Evolutionary conservation across 1,140 invertebrate species (phyloP), one percentile per base, ranked within the genome.

Genomic region (Tribolium madens): DNA sequence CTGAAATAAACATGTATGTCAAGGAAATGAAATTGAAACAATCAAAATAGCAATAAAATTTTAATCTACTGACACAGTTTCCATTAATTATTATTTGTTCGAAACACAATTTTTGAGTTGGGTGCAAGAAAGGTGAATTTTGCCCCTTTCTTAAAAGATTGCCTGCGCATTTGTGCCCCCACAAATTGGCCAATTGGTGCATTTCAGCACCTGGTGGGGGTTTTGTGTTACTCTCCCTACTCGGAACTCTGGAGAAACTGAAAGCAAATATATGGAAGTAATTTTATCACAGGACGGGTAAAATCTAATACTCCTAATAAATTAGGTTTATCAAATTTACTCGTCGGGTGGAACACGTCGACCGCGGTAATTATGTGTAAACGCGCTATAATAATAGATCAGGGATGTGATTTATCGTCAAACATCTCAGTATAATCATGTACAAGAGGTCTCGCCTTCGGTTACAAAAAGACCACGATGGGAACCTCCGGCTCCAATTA

Each of bases 381-480:
- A 79, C 70, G 68, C 73, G 76, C 77, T 79, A 76, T 79, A 79
- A 79, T 79, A 79, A 77, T 64, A 77, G 18, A 73, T 68, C 71
- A 31, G 71, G 6, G 21, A 68, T 77, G 57, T 78, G 77, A 78
- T 75, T 75, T 78, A 78, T 78, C 57, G 42, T 17, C 60, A 12
- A 78, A 75, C 53, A 52, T 71, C 13, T 64, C n/a, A 26, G 57
- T 64, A 64, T 64, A 64, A 64, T 64, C 57, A 64, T 33, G 57
- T 14, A 75, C 31, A 64, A 64, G 26, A 64, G 57, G 57, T 64
- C 57, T 64, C 57, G 57, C 57, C 57, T 64, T 26, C 14, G 57
- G 57, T 64, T 18, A 64, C 18, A 60, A 60, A 60, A 60, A 60
- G 53, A 21, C 53, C 53, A 60, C 12, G 57, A 12, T 64, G 57